Percentiles rank a stretch among this genome's conserved stretches.
Conservation (phyloP, 2,113 vertebrate genomes). For the Lasiurus borealis region DNA sequence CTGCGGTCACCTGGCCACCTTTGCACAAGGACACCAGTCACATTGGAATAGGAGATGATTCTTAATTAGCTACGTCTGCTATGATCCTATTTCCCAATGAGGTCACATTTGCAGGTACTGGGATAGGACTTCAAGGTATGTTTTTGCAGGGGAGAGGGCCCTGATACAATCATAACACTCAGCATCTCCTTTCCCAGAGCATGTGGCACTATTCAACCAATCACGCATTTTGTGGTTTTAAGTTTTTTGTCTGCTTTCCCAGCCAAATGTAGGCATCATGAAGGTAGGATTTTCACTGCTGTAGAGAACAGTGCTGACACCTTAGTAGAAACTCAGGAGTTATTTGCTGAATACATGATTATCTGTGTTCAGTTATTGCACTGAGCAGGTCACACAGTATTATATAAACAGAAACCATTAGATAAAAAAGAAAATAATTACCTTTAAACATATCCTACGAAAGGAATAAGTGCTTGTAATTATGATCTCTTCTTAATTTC, state of each 20-base stretch:
- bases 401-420: not conserved
- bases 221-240: not conserved
- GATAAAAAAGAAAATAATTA: not conserved
- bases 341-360: not conserved
- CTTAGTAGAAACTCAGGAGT: not conserved
- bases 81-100: not conserved
- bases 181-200: not conserved
- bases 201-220: not conserved
- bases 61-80: not conserved
- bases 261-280: not conserved
- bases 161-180: not conserved
- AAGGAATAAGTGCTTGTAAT: not conserved
- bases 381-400: not conserved
- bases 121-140: not conserved
- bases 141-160: not conserved
- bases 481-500: conserved; percentile 17
- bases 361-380: not conserved
- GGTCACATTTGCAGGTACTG: not conserved
- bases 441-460: not conserved
- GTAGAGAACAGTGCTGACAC: not conserved
- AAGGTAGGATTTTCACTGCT: not conserved
- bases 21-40: not conserved
- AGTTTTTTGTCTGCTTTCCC: not conserved
- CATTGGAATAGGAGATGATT: not conserved
- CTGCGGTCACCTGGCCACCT: not conserved